Percentiles rank a stretch among this genome's conserved stretches.
Conservation (phyloP, 2,888 invertebrate species). For the Leptinotarsa peninsularis region DNA sequence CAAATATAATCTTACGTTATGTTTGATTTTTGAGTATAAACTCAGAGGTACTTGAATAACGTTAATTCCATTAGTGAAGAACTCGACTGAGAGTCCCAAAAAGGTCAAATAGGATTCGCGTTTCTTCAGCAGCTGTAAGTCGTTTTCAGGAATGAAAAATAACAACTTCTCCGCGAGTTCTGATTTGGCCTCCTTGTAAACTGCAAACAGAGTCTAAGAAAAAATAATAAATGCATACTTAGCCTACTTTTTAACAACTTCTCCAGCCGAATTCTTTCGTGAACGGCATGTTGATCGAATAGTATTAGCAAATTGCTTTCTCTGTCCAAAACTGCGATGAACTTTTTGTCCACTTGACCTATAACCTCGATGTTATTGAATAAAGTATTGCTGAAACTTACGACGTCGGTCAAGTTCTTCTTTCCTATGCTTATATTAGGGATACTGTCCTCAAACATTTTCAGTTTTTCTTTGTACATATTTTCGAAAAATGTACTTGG, state of each 20-base stretch:
- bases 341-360: constrained; percentile 82
- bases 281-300: constrained; percentile 90
- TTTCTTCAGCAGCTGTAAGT: constrained; percentile 69
- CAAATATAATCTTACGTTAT: constrained; percentile 65
- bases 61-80: constrained; percentile 65
- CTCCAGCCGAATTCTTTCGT: constrained; percentile 86
- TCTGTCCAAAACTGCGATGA: constrained; percentile 71
- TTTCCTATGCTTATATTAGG: constrained; percentile 47
- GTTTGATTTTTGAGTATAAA: constrained; percentile 70
- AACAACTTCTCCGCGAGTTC: constrained; percentile 47
- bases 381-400: constrained; percentile 67
- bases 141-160: constrained; percentile 63
- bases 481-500: constrained; percentile 59
- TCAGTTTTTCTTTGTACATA: constrained; percentile 59
- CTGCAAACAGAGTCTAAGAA: constrained; percentile 44
- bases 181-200: constrained; percentile 47
- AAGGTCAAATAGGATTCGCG: constrained; percentile 70
- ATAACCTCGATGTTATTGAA: constrained; percentile 69
- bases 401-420: constrained; percentile 34
- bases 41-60: constrained; percentile 74
- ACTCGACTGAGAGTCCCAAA: constrained; percentile 71
- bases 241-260: constrained; percentile 71
- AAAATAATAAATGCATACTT: constrained; percentile 4
- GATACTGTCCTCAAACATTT: constrained; percentile 54
- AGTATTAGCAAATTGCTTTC: constrained; percentile 70